Evolutionary conservation across 2,113 vertebrate species (phyloP).

Genomic region (Lamprologus tigripictilis): DNA sequence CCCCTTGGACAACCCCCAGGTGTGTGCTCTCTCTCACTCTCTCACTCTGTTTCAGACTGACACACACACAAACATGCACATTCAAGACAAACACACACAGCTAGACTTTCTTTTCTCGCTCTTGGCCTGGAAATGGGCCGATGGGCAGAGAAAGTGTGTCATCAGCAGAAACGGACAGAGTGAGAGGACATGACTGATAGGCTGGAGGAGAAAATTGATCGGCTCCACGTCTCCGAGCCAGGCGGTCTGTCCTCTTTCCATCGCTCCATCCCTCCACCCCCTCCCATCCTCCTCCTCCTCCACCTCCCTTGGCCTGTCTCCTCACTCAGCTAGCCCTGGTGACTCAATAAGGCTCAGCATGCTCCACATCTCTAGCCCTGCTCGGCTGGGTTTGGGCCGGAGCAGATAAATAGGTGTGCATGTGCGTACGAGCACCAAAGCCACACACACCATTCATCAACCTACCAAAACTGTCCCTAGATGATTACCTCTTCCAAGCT

Average conservation of each 20-base stretch:
- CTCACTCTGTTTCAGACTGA: conserved; percentile 5
- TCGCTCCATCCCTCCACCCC: conserved; percentile 2
- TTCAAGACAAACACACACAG: conserved; percentile 19
- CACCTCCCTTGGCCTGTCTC: conserved; percentile 26
- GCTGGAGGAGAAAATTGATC: conserved; percentile 68
- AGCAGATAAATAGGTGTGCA: conserved; percentile 88
- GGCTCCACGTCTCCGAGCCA: conserved; percentile 52
- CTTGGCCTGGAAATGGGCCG: conserved; percentile 63
- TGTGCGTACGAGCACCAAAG: conserved; percentile 75
- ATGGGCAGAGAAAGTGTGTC: conserved; percentile 68
- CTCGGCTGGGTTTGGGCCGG: conserved; percentile 85
- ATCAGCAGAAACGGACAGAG: conserved; percentile 69
- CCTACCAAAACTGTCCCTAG: conserved; percentile 91
- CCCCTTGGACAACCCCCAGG: conserved; percentile 32
- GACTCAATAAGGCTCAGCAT: conserved; percentile 81
- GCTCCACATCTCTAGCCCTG: conserved; percentile 79
- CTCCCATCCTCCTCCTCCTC: not conserved
- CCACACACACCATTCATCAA: conserved; percentile 98
- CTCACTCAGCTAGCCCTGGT: conserved; percentile 67
- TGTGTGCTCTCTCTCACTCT: not conserved
- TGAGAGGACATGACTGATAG: conserved; percentile 69
- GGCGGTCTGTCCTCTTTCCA: conserved; percentile 37
- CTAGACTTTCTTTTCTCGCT: not conserved
- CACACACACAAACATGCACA: conserved; percentile 14
- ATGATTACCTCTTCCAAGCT: conserved; percentile 97